phyloP scores from a whole-genome alignment of 2,113 vertebrate genomes.

The Uria lomvia region DNA sequence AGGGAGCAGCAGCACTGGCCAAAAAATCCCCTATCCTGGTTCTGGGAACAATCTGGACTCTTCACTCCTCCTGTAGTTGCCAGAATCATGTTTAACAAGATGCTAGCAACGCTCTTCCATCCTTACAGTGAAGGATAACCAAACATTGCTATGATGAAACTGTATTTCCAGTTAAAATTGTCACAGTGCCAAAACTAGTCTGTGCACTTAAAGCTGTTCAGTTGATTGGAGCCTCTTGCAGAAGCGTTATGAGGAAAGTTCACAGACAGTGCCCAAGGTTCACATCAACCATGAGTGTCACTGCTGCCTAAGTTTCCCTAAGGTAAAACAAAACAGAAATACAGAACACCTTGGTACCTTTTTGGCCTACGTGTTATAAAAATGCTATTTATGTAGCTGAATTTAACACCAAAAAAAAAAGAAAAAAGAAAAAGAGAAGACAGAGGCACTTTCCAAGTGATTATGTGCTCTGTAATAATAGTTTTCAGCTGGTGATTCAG shows the following conservation, averaged over 20 bases:
- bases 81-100: background rate
- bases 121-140: background rate
- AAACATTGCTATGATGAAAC: background rate
- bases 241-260: background rate
- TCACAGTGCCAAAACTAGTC: background rate
- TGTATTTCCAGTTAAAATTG: background rate
- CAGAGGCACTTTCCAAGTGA: background rate
- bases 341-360: background rate
- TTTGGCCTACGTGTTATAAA: background rate
- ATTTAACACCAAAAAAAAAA: background rate
- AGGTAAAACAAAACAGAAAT: constrained; percentile 7
- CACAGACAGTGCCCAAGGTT: background rate
- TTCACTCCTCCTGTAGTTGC: background rate
- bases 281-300: background rate
- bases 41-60: background rate
- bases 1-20: background rate
- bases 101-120: background rate
- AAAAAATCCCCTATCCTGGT: background rate
- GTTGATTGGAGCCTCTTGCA: background rate
- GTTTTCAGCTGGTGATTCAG: constrained; percentile 41
- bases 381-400: background rate
- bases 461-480: background rate
- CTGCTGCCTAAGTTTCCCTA: background rate
- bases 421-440: background rate
- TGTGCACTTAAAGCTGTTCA: background rate